phyloP scores from a whole-genome alignment of 2,888 invertebrate genomes.

The Sesamia inferens region DNA sequence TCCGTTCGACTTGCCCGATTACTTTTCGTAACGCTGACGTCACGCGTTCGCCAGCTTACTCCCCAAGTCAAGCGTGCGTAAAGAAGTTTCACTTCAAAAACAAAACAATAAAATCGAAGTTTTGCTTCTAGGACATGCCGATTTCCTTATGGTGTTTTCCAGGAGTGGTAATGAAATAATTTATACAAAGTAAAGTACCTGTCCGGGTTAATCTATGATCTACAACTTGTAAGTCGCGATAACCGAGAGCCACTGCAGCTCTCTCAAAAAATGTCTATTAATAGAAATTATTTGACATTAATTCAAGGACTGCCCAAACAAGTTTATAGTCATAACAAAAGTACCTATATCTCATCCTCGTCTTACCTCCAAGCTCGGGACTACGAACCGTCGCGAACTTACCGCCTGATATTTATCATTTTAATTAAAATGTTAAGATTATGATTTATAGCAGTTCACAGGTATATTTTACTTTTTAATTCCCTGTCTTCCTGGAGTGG shows the following conservation, averaged over 20 bases:
- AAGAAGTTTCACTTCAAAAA: too few species aligned
- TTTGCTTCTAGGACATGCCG: too few species aligned
- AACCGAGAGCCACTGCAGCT: too few species aligned
- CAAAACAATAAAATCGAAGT: too few species aligned
- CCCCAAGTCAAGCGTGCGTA: too few species aligned
- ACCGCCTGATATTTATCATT: slow-evolving; percentile 68
- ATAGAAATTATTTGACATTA: not conserved
- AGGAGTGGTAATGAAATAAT: too few species aligned
- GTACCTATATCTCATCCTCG: not conserved
- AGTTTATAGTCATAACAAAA: slow-evolving; percentile 33
- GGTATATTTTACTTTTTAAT: slow-evolving; percentile 69
- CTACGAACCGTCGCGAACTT: slow-evolving; percentile 43
- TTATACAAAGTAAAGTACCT: too few species aligned
- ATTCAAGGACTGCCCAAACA: not conserved
- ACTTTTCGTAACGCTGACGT: too few species aligned
- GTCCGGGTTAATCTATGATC: too few species aligned
- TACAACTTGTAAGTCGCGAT: not conserved
- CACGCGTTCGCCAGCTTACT: too few species aligned
- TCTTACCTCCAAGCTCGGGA: slow-evolving; percentile 16
- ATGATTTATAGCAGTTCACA: slow-evolving; percentile 65
- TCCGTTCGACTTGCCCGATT: too few species aligned
- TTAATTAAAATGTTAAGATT: slow-evolving; percentile 73
- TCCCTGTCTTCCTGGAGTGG: slow-evolving; percentile 52
- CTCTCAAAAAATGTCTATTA: not conserved
- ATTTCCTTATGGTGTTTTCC: too few species aligned